Evolutionary conservation across 2,797 vertebrate species (phyloP), one percentile per base, ranked within the genome.

Genomic region (Eleutherodactylus coqui): DNA sequence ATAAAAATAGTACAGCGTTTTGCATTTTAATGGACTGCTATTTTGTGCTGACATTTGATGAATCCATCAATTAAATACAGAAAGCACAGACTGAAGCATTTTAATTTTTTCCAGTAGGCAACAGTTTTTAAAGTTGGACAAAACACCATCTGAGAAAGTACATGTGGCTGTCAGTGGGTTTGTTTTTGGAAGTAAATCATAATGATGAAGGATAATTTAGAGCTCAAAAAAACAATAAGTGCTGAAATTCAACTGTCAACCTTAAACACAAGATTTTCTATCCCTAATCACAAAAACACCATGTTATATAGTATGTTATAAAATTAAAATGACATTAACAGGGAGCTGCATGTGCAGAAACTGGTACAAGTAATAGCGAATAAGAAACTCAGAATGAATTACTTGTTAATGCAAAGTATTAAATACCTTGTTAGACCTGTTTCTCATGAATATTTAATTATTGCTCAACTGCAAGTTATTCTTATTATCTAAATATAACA

Each of bases 1-100:
- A 67, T 53, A 82, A 69, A 82, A 51, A 51, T 82, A 70, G 62
- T n/a, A 82, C 21, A 38, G 47, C 19, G 27, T 69, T 72, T 69
- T 43, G 41, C 47, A 72, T 69, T 70, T 81, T 82, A 55, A 29
- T 27, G 32, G 27, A 16, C 79, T 47, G 14, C 55, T 64, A 27
- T 81, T 70, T 79, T 81, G 10, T 70, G 4, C 32, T 51, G 47
- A 69, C 79, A 72, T 70, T 72, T 49, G 17, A 49, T 27, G 36
- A 10, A 55, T 32, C 41, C 41, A 49, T 82, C 80, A 72, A 55
- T 82, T 82, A 41, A 55, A 41, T 51, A 41, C 55, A n/a, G 24
- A 55, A 72, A 72, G 8, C 5, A n/a, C 45, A 72, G 34, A 16
- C 17, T 49, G 3, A 69, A 49, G 14, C 19, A 32, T n/a, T 53